These are phyloP conservation scores for Melinaea marsaeus DNA, from an alignment of 2,888 invertebrate genomes.

Conservation along the genomic window DNA sequence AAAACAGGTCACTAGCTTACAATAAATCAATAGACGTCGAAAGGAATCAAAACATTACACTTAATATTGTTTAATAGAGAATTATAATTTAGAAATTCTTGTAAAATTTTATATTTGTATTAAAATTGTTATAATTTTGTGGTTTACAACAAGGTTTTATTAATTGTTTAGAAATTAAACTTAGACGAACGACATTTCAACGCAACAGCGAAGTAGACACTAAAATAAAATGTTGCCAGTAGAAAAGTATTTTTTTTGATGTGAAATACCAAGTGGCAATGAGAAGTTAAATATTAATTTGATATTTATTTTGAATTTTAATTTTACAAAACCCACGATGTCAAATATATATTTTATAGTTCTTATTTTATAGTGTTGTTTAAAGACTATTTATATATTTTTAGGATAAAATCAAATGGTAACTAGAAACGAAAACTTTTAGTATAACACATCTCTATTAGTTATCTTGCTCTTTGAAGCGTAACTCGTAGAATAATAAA, in stretches of 20 bases:
- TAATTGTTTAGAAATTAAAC: constrained; percentile 16
- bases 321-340: too few relatives aligned
- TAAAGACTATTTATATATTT: too few relatives aligned
- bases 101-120: neutral
- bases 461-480: too few relatives aligned
- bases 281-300: too few relatives aligned
- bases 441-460: too few relatives aligned
- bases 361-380: too few relatives aligned
- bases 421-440: too few relatives aligned
- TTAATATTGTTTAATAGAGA: constrained; percentile 28
- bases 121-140: neutral
- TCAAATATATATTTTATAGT: too few relatives aligned
- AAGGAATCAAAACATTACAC: constrained; percentile 67
- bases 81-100: neutral
- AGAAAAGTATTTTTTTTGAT: constrained; percentile 5
- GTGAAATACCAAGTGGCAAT: neutral
- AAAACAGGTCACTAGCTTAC: constrained; percentile 73
- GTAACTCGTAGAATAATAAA: too few relatives aligned
- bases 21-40: constrained; percentile 72
- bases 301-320: too few relatives aligned
- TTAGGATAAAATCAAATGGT: too few relatives aligned
- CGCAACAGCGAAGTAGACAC: constrained; percentile 18
- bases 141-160: constrained; percentile 4
- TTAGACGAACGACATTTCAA: constrained; percentile 10
- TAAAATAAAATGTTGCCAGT: constrained; percentile 12